Conservation (phyloP, 2,797 vertebrate species). For the Enteromius afrohamiltoni region DNA sequence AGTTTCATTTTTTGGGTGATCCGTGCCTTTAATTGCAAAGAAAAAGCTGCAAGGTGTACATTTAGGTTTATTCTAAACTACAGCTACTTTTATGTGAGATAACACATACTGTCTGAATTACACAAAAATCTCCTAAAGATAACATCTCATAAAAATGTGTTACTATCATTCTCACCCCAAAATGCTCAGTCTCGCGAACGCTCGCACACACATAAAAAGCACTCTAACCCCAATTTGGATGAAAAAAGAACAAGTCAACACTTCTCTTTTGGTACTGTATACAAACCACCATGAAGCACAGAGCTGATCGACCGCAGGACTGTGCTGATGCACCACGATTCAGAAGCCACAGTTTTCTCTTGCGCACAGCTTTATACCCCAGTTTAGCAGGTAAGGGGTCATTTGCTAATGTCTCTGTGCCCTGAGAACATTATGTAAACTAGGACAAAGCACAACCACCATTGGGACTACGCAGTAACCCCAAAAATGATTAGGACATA, state of each 20-base stretch:
- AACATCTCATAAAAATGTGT: slow-evolving; percentile 28
- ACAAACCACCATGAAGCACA: slow-evolving; percentile 66
- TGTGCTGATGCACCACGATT: slow-evolving; percentile 73
- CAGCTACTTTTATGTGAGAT: not conserved
- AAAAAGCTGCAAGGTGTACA: not conserved
- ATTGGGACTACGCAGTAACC: not conserved
- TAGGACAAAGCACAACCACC: not conserved
- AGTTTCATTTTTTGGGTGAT: not conserved
- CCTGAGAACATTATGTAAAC: not conserved
- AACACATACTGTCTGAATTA: not conserved
- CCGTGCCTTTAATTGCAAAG: not conserved
- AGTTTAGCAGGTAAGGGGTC: not conserved
- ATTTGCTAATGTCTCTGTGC: not conserved
- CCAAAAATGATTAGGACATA: not conserved
- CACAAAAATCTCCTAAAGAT: not conserved
- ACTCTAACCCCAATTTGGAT: slow-evolving; percentile 26
- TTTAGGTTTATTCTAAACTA: not conserved
- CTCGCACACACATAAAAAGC: not conserved
- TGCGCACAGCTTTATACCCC: slow-evolving; percentile 45
- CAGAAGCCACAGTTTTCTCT: slow-evolving; percentile 74
- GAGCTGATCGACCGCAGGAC: slow-evolving; percentile 74
- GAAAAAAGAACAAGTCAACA: slow-evolving; percentile 33
- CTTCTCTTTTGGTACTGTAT: slow-evolving; percentile 49
- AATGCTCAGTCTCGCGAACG: not conserved
- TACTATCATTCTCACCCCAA: slow-evolving; percentile 24